These are phyloP conservation scores for Andinoacara biseriatus DNA, from an alignment of 2,113 vertebrate species.

Conservation along the genomic window DNA sequence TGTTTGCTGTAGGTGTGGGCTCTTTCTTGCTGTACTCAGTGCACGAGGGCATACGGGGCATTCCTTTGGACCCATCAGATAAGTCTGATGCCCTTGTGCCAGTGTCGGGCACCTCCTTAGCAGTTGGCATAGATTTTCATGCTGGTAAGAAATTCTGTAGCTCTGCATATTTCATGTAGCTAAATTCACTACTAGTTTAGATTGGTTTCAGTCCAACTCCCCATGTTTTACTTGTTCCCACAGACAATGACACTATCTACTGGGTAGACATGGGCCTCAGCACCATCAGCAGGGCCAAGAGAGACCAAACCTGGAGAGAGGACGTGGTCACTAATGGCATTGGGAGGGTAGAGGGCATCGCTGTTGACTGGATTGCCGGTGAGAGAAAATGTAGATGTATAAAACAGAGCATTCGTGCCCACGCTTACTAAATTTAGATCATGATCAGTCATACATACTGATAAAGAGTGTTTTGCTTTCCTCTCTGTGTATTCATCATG, in stretches of 20 bases:
- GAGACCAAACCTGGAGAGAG: constrained; percentile 96
- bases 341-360: constrained; percentile 94
- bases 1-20: constrained; percentile 87
- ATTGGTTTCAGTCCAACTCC: no score
- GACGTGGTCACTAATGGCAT: constrained; percentile 97
- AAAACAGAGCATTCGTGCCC: not conserved
- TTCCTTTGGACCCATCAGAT: constrained; percentile 93
- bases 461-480: not conserved
- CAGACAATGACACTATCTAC: constrained; percentile 98
- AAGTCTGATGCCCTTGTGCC: constrained; percentile 96
- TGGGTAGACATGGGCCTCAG: constrained; percentile 98
- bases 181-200: not conserved
- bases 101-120: constrained; percentile 93
- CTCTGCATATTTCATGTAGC: not conserved
- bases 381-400: constrained; percentile 4
- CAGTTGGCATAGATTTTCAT: constrained; percentile 97
- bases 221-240: not conserved
- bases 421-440: not conserved
- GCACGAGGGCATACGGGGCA: constrained; percentile 95
- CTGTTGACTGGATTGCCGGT: constrained; percentile 98
- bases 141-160: constrained; percentile 82
- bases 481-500: not conserved
- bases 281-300: constrained; percentile 94
- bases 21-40: constrained; percentile 97
- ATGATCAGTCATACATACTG: not conserved